A percentile compares a stretch with the other conserved stretches of the same genome.
Conservation (phyloP, 2,797 vertebrate genomes). For the Sebastiscus albofasciatus region DNA sequence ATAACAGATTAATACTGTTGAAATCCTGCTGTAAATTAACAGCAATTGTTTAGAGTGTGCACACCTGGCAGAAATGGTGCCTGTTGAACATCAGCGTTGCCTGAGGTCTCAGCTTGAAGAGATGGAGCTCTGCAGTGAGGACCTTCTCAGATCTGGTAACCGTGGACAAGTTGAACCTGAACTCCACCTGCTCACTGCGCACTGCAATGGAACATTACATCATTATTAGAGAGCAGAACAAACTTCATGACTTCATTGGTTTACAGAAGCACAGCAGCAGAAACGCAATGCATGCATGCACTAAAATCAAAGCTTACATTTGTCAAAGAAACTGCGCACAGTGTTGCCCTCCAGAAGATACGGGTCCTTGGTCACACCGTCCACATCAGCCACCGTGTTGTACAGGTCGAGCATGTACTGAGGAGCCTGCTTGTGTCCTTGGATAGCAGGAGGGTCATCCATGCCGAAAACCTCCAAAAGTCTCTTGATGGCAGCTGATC, state of each 20-base stretch:
- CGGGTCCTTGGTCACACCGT: constrained; percentile 90
- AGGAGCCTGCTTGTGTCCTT: constrained; percentile 85
- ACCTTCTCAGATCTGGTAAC: constrained; percentile 89
- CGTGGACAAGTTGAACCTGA: constrained; percentile 87
- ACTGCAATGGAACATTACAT: constrained; percentile 66
- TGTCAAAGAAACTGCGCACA: constrained; percentile 92
- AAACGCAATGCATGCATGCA: too few species aligned
- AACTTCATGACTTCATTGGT: not conserved
- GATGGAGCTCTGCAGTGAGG: constrained; percentile 90
- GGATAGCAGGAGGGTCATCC: constrained; percentile 85
- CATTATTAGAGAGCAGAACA: constrained; percentile 11
- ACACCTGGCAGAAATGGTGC: constrained; percentile 83
- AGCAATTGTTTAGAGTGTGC: too few species aligned
- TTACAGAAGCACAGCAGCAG: too few species aligned
- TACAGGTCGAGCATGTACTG: constrained; percentile 95
- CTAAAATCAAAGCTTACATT: constrained; percentile 80
- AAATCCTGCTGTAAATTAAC: too few species aligned
- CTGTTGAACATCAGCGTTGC: constrained; percentile 68
- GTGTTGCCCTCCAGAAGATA: constrained; percentile 90
- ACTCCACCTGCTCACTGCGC: constrained; percentile 85
- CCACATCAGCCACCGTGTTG: constrained; percentile 89
- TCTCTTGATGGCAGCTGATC: constrained; percentile 86
- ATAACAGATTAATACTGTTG: too few species aligned
- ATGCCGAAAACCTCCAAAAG: constrained; percentile 93
- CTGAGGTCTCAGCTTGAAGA: constrained; percentile 88